These are phyloP conservation scores for Odontomyia ornata DNA, from an alignment of 2,888 invertebrate genomes.

Conservation along the genomic window DNA sequence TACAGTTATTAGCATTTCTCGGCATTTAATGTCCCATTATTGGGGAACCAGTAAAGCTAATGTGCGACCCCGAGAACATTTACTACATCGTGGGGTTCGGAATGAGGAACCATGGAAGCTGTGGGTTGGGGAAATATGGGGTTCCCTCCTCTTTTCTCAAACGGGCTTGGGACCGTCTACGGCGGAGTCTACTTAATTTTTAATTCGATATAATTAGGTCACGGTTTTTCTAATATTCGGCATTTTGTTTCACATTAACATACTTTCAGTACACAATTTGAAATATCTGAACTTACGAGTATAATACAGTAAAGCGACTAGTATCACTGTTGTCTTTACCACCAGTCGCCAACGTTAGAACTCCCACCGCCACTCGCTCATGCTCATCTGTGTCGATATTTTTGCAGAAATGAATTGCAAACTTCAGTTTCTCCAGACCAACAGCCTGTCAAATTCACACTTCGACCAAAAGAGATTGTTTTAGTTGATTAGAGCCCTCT, in stretches of 20 bases:
- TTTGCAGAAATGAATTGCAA: constrained; percentile 98
- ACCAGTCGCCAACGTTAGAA: constrained; percentile 66
- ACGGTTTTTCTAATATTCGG: neutral
- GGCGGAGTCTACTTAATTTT: neutral
- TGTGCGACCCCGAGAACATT: too few relatives aligned
- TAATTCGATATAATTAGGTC: neutral
- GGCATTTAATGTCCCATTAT: too few relatives aligned
- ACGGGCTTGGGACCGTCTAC: too few relatives aligned
- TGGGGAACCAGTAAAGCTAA: too few relatives aligned
- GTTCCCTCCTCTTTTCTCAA: too few relatives aligned
- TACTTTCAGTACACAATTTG: neutral
- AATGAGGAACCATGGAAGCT: too few relatives aligned
- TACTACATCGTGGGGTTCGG: too few relatives aligned
- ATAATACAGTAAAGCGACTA: constrained; percentile 16
- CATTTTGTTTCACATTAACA: neutral
- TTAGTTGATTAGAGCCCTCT: constrained; percentile 65
- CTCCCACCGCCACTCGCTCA: constrained; percentile 83
- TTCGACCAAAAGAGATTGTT: neutral
- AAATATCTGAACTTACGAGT: constrained; percentile 22
- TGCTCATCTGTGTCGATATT: constrained; percentile 98
- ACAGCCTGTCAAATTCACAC: constrained; percentile 63
- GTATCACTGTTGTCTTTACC: constrained; percentile 65
- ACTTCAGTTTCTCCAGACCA: constrained; percentile 75
- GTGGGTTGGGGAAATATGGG: too few relatives aligned
- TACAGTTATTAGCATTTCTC: too few relatives aligned